Base-by-base conservation (phyloP, 2,888 invertebrate species). In the Chorisops tibialis region DNA sequence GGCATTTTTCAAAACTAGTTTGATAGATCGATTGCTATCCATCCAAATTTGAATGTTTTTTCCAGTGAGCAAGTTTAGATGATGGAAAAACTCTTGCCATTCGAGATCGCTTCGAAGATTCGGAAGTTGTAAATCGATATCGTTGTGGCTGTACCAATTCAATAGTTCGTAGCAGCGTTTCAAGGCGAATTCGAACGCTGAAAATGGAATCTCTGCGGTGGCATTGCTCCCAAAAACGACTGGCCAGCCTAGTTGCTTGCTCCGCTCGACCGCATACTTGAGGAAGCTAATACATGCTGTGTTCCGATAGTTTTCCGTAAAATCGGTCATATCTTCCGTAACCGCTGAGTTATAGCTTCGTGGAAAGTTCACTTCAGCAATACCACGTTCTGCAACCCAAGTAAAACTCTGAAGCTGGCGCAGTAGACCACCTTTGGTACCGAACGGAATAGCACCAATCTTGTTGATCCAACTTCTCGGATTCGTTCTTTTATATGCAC, bases 371-470 rank as follows among this genome's bases (percentile, higher is more conserved):
- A 90, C 87, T 67, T 87, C 81, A 0, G 93, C 86, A 37, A 91
- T 85, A 7, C 88, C 90, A 7, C 87, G 87, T 69, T 93, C 91
- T 51, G 87, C 88, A 73, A 87, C 88, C 91, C 93, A 93, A 73
- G 92, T 88, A 79, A 91, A 87, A 73, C 93, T 91, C 54, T 87
- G 86, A 39, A 93, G 78, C 63, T 88, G 86, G 18, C 85, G 80
- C 67, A 91, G 90, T 30, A 93, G 76, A 2, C 93, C 93, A 75
- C 94, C 94, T 82, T 96, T 96, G 0, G 95, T 93, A 1, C 95
- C 94, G 73, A 96, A 96, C 56, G 89, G 84, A 1, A 93, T 91
- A 70, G 91, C 85, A 68, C 87, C 88, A 76, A 91, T 95, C 70
- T 95, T 87, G 75, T 87, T 87, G 70, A 89, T 85, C 59, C 88